Conservation (phyloP, 2,113 vertebrate species). For the Syrmaticus mikado region DNA sequence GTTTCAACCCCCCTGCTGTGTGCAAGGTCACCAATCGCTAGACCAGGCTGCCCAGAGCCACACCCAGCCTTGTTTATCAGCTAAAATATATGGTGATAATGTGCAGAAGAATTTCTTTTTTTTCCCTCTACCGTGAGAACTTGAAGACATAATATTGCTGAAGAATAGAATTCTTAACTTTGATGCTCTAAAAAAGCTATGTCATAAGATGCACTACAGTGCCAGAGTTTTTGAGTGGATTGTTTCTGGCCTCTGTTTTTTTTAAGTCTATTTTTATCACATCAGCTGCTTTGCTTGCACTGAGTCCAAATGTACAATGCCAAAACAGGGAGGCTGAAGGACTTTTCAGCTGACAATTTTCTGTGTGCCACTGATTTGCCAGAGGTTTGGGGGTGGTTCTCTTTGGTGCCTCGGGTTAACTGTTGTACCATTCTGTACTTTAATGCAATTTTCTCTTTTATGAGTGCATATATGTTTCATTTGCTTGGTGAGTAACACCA, state of each 20-base stretch:
- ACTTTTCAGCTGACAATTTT: neutral
- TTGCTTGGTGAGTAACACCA: neutral
- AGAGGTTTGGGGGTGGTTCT: neutral
- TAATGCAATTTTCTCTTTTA: neutral
- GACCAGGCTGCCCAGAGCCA: too few relatives aligned
- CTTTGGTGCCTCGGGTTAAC: neutral
- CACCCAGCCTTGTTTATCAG: neutral
- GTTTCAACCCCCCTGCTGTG: too few relatives aligned
- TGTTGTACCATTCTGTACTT: accelerated
- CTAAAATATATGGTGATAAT: neutral
- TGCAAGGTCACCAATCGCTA: too few relatives aligned
- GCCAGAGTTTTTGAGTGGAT: neutral
- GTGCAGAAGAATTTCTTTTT: neutral
- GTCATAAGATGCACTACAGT: neutral
- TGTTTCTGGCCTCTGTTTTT: neutral
- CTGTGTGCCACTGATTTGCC: neutral
- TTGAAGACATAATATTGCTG: neutral
- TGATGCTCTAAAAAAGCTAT: neutral
- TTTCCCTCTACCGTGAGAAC: neutral
- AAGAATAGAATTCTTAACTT: neutral
- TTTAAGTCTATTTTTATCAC: neutral
- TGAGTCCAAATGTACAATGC: neutral
- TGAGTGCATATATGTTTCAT: neutral
- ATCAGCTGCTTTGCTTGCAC: neutral
- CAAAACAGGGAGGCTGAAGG: neutral